Conservation (phyloP, 2,888 invertebrate genomes). For the Masnerella sp. region DNA sequence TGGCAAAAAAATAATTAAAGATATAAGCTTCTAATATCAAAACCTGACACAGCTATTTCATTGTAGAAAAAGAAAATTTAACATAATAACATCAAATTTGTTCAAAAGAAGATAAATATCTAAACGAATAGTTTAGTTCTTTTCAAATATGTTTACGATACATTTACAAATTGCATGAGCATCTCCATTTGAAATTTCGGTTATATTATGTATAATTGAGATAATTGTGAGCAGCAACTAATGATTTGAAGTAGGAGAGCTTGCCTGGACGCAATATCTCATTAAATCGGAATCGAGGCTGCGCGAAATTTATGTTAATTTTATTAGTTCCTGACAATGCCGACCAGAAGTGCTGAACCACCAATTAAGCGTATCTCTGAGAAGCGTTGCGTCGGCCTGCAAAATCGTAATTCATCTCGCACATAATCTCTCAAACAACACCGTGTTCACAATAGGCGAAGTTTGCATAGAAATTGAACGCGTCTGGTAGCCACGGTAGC, state of each 20-base stretch:
- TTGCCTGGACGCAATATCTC: constrained; percentile 8
- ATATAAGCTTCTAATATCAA: too few relatives aligned
- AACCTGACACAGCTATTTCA: too few relatives aligned
- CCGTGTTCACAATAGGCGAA: constrained; percentile 39
- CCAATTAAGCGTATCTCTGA: constrained; percentile 34
- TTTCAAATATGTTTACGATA: too few relatives aligned
- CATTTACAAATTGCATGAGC: too few relatives aligned
- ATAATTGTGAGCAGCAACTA: constrained; percentile 1
- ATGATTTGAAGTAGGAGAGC: constrained; percentile 12
- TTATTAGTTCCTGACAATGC: constrained; percentile 36
- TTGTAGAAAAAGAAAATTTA: too few relatives aligned
- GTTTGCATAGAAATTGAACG: constrained; percentile 50
- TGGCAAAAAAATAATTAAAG: too few relatives aligned
- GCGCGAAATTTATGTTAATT: constrained; percentile 34
- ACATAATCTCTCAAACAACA: constrained; percentile 46
- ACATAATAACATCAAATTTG: too few relatives aligned
- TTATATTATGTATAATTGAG: background rate
- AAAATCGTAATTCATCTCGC: constrained; percentile 48
- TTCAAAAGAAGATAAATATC: too few relatives aligned
- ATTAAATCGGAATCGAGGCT: constrained; percentile 24
- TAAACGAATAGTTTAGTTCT: too few relatives aligned
- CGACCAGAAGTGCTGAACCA: constrained; percentile 28
- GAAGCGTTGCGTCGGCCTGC: constrained; percentile 32
- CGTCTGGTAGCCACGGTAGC: constrained; percentile 18
- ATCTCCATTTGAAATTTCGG: background rate